Base-by-base conservation (phyloP, 2,113 vertebrate species). In the Ctenomys sociabilis region DNA sequence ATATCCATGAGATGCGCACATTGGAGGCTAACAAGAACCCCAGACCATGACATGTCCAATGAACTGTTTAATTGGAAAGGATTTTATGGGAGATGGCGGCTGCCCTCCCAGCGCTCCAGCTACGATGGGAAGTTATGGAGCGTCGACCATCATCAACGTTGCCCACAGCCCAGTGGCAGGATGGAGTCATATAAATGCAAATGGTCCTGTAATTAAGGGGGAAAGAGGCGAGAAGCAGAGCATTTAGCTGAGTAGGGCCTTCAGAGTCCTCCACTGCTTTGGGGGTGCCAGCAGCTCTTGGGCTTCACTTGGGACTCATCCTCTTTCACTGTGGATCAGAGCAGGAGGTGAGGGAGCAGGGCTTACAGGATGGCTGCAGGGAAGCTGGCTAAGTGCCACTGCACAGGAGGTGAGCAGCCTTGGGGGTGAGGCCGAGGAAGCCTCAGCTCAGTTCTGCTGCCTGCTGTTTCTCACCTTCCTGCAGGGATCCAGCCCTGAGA, bases 41-140 rank as follows among this genome's bases (percentile, higher is more conserved):
- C 90, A 96, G 88, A 95, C 95, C 91, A 49, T 97, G 97, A 95
- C 95, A 52, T 90, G 64, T 95, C 96, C 95, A 97, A n/a, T 96
- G 96, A 97, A 97, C 96, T 98, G 96, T 97, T 97, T 98, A 97
- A 98, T 97, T 97, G 93, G 97, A 96, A 97, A 96, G 89, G 72
- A 94, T 96, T 97, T 97, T 95, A 91, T 86, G 2, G 21, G 91
- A 92, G 94, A 66, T 1, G 5, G 77, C 1, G 0, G 80, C 84
- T 0, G n/a, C 73, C 95, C 95, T 96, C 81, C 81, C 85, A 94
- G 88, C 96, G 91, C 80, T 63, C 78, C 45, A 84, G 3, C 91
- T 93, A 68, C 7, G 89, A 93, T 88, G 91, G 86, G 94, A 96
- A 85, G 93, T 93, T 95, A 85, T 14, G 73, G 77, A 85, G 28